Percentiles rank a stretch among this genome's conserved stretches.
Conservation (phyloP, 2,113 vertebrate genomes). For the Daubentonia madagascariensis region DNA sequence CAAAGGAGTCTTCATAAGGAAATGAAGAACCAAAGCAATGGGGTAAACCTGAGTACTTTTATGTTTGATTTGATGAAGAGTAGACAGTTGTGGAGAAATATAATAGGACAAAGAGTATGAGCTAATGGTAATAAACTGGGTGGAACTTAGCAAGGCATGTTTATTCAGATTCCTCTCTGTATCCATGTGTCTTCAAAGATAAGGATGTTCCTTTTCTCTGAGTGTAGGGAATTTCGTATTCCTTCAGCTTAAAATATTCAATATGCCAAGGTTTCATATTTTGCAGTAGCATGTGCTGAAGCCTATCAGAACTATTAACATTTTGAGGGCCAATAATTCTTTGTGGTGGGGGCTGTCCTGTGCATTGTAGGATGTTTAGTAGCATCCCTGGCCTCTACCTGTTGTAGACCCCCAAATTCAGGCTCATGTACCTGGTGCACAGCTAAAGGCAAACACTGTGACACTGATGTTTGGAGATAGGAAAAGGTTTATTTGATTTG, state of each 20-base stretch:
- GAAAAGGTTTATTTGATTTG: no score
- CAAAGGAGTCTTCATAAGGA: not conserved
- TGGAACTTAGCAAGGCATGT: not conserved
- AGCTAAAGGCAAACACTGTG: no score
- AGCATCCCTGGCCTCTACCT: not conserved
- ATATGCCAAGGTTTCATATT: no score
- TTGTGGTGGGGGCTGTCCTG: not conserved
- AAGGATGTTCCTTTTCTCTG: not conserved
- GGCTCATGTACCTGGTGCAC: no score
- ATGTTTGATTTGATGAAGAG: not conserved
- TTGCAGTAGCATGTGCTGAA: no score
- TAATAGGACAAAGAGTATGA: not conserved
- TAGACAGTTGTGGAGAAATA: not conserved
- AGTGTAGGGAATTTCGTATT: not conserved
- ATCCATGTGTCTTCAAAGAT: not conserved
- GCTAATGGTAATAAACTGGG: not conserved
- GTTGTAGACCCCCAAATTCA: no score
- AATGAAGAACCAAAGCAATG: not conserved
- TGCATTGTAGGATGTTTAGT: not conserved
- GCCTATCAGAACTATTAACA: not conserved
- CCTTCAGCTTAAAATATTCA: not conserved
- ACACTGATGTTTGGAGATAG: no score
- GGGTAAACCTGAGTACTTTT: not conserved
- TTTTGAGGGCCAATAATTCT: not conserved
- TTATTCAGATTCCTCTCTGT: not conserved